phyloP scores from a whole-genome alignment of 2,797 vertebrate species.

The Vipera ursinii region DNA sequence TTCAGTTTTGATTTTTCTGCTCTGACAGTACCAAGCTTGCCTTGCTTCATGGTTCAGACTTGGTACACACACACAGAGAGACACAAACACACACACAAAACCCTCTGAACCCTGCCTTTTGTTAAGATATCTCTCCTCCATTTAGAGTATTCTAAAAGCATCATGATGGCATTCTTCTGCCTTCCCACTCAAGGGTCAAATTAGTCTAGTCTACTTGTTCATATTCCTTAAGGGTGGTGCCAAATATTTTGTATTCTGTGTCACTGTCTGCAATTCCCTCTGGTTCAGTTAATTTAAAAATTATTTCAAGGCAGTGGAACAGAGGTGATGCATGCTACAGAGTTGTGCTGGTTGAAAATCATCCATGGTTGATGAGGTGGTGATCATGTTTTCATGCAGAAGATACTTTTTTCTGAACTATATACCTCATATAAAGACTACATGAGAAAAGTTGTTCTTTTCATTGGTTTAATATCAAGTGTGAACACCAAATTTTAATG shows the following conservation, averaged over 20 bases:
- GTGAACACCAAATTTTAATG: not conserved
- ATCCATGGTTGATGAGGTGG: slow-evolving; percentile 24
- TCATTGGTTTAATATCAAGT: not conserved
- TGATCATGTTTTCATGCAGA: slow-evolving; percentile 15
- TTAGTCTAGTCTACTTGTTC: slow-evolving; percentile 65
- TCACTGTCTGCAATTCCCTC: slow-evolving; percentile 58
- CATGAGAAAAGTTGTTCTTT: not conserved
- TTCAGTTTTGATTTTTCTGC: not conserved
- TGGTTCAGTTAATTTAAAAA: slow-evolving; percentile 57
- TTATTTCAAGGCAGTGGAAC: slow-evolving; percentile 19
- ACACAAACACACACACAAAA: not conserved
- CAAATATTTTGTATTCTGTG: slow-evolving; percentile 63
- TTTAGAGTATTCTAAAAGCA: slow-evolving; percentile 53
- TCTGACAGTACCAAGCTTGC: not conserved
- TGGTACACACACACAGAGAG: not conserved
- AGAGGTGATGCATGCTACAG: not conserved
- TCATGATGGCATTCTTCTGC: slow-evolving; percentile 57
- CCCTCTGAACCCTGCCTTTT: not conserved
- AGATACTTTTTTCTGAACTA: slow-evolving; percentile 5
- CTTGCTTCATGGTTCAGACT: not conserved
- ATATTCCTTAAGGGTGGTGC: slow-evolving; percentile 63
- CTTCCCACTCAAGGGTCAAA: slow-evolving; percentile 59
- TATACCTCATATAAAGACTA: not conserved
- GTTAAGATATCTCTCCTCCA: slow-evolving; percentile 43
- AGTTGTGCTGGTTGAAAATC: slow-evolving; percentile 31